Conservation (phyloP, 2,113 vertebrate genomes). For the Osmerus eperlanus region DNA sequence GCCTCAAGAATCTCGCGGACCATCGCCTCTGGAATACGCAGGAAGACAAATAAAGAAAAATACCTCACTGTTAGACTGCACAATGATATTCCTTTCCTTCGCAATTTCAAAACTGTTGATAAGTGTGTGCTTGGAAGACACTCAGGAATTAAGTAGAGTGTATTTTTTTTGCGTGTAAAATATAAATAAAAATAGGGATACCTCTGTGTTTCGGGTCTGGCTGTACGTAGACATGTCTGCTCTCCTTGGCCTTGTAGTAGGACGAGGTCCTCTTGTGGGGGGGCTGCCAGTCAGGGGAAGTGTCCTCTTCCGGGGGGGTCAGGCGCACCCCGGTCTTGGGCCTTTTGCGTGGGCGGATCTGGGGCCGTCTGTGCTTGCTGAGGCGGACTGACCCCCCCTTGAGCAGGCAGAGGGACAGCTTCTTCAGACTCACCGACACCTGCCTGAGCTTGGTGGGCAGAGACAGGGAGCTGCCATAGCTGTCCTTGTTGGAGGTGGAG, state of each 20-base stretch:
- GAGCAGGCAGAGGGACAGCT: fast-evolving
- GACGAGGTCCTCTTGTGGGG: conserved; percentile 15
- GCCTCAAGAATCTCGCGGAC: conserved; percentile 64
- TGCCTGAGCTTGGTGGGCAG: too few relatives aligned
- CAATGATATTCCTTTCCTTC: too few relatives aligned
- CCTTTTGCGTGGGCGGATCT: too few relatives aligned
- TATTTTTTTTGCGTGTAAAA: neutral
- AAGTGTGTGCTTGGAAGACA: too few relatives aligned
- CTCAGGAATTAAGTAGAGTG: too few relatives aligned
- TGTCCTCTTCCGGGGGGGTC: neutral
- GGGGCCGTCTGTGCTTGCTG: too few relatives aligned
- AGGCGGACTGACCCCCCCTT: neutral
- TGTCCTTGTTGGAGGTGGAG: too few relatives aligned
- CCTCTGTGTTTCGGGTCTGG: conserved; percentile 59
- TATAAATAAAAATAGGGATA: conserved; percentile 3
- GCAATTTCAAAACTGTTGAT: too few relatives aligned
- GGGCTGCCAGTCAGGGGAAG: conserved; percentile 13
- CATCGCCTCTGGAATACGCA: conserved; percentile 72
- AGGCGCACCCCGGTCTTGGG: neutral
- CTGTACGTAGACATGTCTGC: conserved; percentile 31
- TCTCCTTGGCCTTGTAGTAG: conserved; percentile 12
- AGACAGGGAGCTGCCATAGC: too few relatives aligned
- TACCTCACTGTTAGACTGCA: too few relatives aligned
- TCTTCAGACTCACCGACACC: neutral
- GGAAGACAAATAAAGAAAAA: neutral